These are phyloP conservation scores for Tillus elongatus DNA, from an alignment of 2,888 invertebrate genomes.

Conservation along the genomic window DNA sequence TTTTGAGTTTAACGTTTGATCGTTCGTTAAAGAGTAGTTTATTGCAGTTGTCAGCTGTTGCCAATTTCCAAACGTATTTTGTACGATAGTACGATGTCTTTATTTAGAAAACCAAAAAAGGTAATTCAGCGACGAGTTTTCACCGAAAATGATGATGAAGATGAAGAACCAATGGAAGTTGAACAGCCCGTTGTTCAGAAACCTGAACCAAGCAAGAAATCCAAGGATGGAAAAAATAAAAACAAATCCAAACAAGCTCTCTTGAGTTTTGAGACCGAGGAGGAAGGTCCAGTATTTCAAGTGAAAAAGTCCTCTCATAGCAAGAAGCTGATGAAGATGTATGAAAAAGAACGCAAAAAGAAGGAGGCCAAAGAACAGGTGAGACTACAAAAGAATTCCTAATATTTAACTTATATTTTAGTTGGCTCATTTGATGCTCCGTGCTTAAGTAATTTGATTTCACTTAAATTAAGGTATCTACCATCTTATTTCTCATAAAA, in stretches of 20 bases:
- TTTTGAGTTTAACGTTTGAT: no score
- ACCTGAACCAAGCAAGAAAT: slow-evolving; percentile 28
- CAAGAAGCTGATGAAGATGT: slow-evolving; percentile 75
- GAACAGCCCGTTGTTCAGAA: slow-evolving; percentile 30
- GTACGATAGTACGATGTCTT: slow-evolving; percentile 60
- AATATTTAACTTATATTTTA: no score
- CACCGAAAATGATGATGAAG: slow-evolving; percentile 58
- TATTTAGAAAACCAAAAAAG: slow-evolving; percentile 82
- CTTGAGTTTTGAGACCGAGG: slow-evolving; percentile 74
- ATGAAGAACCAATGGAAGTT: slow-evolving; percentile 45
- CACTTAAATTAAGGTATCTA: no score
- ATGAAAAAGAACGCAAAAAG: slow-evolving; percentile 66
- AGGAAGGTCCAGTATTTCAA: slow-evolving; percentile 83
- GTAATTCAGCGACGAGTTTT: slow-evolving; percentile 71
- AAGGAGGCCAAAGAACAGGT: slow-evolving; percentile 48
- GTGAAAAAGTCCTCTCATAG: slow-evolving; percentile 93
- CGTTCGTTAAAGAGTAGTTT: no score
- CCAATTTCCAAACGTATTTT: no score
- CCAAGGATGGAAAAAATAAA: slow-evolving; percentile 36
- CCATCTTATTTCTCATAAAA: no score
- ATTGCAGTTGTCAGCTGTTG: no score
- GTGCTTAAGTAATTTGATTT: no score
- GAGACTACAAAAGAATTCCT: no score
- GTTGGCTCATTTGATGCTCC: no score
- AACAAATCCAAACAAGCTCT: slow-evolving; percentile 50